These are phyloP conservation scores for Drosophila affinis DNA, from an alignment of 2,888 invertebrate species.

Conservation along the genomic window DNA sequence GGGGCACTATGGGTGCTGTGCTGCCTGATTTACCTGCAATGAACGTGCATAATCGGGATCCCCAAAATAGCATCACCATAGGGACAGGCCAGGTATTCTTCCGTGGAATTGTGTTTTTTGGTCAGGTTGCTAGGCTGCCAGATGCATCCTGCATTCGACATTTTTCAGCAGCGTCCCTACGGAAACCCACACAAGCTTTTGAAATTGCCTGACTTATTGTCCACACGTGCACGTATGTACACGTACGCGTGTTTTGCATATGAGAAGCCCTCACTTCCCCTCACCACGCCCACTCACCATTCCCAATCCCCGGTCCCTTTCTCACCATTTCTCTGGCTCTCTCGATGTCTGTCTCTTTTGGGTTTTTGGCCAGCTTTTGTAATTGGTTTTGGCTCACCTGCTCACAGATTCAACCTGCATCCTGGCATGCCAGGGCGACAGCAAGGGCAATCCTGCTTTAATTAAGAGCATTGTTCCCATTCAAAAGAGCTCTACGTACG, in stretches of 20 bases:
- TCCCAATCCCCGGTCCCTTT: not conserved
- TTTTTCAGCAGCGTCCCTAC: not conserved
- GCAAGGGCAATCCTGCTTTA: constrained; percentile 38
- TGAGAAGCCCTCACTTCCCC: constrained; percentile 12
- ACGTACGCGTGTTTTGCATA: constrained; percentile 74
- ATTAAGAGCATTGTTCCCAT: constrained; percentile 53
- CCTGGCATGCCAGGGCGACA: not conserved
- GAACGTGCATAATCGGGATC: constrained; percentile 9
- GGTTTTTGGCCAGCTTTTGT: constrained; percentile 64
- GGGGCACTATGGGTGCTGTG: constrained; percentile 28
- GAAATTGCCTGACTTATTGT: constrained; percentile 73
- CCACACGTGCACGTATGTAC: constrained; percentile 41
- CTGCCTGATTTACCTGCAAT: constrained; percentile 37
- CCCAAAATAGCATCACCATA: not conserved
- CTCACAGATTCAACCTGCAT: constrained; percentile 9
- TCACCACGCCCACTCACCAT: not conserved
- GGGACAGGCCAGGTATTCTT: not conserved
- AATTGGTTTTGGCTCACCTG: constrained; percentile 58
- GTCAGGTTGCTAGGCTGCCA: constrained; percentile 16
- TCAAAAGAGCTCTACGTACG: constrained; percentile 5
- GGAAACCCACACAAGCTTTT: constrained; percentile 37
- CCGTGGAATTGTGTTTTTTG: not conserved
- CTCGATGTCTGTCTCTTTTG: constrained; percentile 33
- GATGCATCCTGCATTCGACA: constrained; percentile 14
- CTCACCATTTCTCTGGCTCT: constrained; percentile 4